phyloP scores from a whole-genome alignment of 2,113 vertebrate genomes.

The Ameiurus melas region DNA sequence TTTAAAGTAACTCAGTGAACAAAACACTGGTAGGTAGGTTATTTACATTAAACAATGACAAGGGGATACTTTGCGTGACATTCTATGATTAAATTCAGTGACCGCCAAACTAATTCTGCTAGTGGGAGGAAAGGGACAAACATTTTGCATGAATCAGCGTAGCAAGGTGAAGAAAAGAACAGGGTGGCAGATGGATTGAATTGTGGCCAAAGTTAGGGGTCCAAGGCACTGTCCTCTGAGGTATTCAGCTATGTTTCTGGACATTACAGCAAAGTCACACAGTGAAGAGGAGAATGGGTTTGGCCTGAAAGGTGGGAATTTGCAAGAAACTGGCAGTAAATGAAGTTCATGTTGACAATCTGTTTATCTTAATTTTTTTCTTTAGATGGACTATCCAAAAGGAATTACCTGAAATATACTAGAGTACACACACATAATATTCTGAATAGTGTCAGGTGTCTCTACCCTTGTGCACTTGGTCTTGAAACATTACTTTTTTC shows the following conservation, averaged over 20 bases:
- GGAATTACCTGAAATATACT: background rate
- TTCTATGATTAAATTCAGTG: constrained; percentile 55
- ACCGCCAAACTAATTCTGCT: constrained; percentile 51
- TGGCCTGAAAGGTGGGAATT: constrained; percentile 14
- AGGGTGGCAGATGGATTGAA: constrained; percentile 54
- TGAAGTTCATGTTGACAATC: background rate
- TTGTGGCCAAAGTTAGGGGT: constrained; percentile 49
- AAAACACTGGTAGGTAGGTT: constrained; percentile 26
- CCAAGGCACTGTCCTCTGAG: constrained; percentile 48
- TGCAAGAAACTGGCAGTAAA: background rate
- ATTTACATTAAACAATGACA: constrained; percentile 54
- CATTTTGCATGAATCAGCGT: constrained; percentile 51
- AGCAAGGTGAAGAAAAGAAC: constrained; percentile 50
- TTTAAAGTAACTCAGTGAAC: constrained; percentile 13
- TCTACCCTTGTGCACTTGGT: background rate
- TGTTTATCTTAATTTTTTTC: background rate
- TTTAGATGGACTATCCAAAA: background rate
- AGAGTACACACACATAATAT: background rate
- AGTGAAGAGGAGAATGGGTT: constrained; percentile 36
- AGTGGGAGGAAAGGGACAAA: constrained; percentile 34
- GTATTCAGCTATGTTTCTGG: constrained; percentile 43
- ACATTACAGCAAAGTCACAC: constrained; percentile 46
- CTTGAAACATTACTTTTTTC: background rate
- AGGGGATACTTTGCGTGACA: constrained; percentile 32
- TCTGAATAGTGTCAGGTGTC: background rate